A percentile compares a stretch with the other conserved stretches of the same genome.
phyloP scores from a whole-genome alignment of 2,113 vertebrate genomes.

The Haplochromis burtoni region DNA sequence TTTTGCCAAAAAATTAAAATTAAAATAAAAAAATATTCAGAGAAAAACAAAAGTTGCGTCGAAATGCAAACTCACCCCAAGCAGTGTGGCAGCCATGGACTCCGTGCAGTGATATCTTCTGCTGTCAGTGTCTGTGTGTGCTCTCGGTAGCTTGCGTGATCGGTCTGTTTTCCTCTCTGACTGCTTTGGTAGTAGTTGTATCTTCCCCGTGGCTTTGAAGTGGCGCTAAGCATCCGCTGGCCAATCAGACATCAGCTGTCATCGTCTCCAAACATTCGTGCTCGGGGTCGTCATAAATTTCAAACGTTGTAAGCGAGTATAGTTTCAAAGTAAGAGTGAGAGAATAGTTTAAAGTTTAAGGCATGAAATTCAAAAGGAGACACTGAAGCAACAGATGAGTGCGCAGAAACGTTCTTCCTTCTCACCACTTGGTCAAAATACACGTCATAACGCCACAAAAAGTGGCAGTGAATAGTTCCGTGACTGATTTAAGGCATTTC shows the following conservation, averaged over 20 bases:
- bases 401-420: neutral
- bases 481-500: neutral
- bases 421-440: neutral
- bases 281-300: slow-evolving; percentile 23
- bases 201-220: slow-evolving; percentile 89
- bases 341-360: neutral
- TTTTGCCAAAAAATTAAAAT: neutral
- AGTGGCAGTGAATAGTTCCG: neutral
- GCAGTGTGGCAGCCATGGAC: slow-evolving; percentile 94
- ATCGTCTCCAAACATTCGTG: neutral
- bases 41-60: neutral
- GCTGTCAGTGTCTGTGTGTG: slow-evolving; percentile 46
- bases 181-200: slow-evolving; percentile 84
- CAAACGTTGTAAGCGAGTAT: neutral
- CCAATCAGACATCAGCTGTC: slow-evolving; percentile 79
- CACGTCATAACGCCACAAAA: neutral
- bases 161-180: slow-evolving; percentile 75
- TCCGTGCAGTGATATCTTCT: slow-evolving; percentile 71
- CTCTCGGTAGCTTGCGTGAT: neutral
- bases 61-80: slow-evolving; percentile 83
- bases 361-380: neutral
- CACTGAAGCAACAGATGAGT: neutral
- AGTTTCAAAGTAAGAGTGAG: neutral
- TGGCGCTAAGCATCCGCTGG: slow-evolving; percentile 74
- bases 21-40: neutral